Evolutionary conservation across 2,113 vertebrate genomes (phyloP), one percentile per base, ranked within the genome.

Genomic region (Scolopax mira): DNA sequence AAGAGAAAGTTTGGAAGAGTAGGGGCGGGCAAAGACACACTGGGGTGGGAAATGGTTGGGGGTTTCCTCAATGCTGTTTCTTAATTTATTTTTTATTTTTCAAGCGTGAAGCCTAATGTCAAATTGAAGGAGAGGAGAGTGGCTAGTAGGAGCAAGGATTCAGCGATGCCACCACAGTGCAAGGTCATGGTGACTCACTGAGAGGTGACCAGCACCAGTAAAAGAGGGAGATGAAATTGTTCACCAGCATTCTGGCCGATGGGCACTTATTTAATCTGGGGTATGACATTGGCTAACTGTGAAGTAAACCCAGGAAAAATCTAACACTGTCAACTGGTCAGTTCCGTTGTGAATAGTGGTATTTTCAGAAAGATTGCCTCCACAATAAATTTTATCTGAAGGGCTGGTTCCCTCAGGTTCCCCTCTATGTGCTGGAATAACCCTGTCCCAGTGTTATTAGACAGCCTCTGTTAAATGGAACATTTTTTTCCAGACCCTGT

Each of bases 141-240:
- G 30, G 30, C 4, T 9, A 24, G 3, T 3, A 13, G 21, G 13
- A 89, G 11, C 21, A n/a, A 15, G 37, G 41, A 33, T 54, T 19
- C 49, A 33, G 6, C 0, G 1, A 13, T 41, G 42, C 10, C 57
- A 73, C 11, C 6, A 3, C 0, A 2, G 31, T 12, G 39, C 49
- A 41, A 21, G 61, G 18, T 46, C 9, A 1, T 8, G 52, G 6
- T 6, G 14, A 88, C 28, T 7, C 35, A 46, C 46, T 19, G 48
- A 4, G 48, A 10, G 4, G 33, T 21, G 84, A 69, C n/a, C 72
- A 64, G 28, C 15, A 6, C 12, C 44, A 57, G 65, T 8, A 33
- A 27, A 37, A 60, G 33, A 58, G 31, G 19, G 49, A 73, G 22
- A 66, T 7, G 23, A 30, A 60, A 58, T 80, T 1, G 1, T 54